phyloP scores from a whole-genome alignment of 1,140 invertebrate genomes.

The Leucophenga varia region DNA sequence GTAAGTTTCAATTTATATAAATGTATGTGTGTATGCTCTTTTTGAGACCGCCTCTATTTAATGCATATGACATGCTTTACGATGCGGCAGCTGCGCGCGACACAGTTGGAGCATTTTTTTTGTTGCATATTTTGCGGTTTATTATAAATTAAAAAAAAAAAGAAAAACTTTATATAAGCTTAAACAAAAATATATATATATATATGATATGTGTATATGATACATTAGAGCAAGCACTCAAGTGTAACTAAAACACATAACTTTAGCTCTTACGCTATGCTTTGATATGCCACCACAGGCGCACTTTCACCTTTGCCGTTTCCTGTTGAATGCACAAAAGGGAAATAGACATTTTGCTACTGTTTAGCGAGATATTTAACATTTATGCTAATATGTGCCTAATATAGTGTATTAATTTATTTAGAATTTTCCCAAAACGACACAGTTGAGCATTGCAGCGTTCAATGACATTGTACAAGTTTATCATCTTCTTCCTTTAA shows the following conservation, averaged over 20 bases:
- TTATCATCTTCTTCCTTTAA: too few species aligned
- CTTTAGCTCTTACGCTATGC: constrained; percentile 23
- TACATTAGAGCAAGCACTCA: constrained; percentile 21
- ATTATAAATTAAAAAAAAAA: too few species aligned
- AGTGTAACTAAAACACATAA: constrained; percentile 32
- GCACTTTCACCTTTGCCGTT: constrained; percentile 47
- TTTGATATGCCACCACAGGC: too few species aligned
- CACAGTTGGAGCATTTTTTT: too few species aligned
- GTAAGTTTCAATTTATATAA: too few species aligned
- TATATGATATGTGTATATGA: too few species aligned
- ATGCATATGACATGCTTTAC: constrained; percentile 2
- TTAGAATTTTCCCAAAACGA: constrained; percentile 39
- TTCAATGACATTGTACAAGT: constrained; percentile 50
- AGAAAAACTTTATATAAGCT: too few species aligned
- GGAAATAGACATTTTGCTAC: too few species aligned
- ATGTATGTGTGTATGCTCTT: too few species aligned
- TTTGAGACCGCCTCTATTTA: constrained; percentile 6
- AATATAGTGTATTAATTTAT: constrained; percentile 50
- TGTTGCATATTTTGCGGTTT: constrained; percentile 15
- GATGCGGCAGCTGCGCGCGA: constrained; percentile 13
- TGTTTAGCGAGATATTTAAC: too few species aligned
- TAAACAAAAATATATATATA: too few species aligned
- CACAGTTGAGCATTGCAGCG: constrained; percentile 32
- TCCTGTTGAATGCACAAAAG: constrained; percentile 6
- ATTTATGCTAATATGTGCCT: constrained; percentile 50